Conservation (phyloP, 1,140 invertebrate species). For the Monochamus saltuarius region DNA sequence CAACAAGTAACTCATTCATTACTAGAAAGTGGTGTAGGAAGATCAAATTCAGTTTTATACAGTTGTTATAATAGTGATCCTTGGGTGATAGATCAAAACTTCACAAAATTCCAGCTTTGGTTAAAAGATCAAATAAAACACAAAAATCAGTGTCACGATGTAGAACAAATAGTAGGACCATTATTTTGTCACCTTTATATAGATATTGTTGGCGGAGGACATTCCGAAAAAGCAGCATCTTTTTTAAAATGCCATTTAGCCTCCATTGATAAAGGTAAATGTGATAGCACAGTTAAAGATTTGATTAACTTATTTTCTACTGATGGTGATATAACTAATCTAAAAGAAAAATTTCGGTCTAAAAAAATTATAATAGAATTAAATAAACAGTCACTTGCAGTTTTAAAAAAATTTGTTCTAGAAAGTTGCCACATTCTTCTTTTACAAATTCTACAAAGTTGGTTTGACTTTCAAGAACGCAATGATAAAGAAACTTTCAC, state of each 20-base stretch:
- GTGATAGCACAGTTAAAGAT: slow-evolving; percentile 40
- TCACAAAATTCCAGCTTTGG: slow-evolving; percentile 45
- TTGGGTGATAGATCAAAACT: slow-evolving; percentile 43
- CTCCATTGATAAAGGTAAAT: slow-evolving; percentile 39
- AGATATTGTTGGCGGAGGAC: slow-evolving; percentile 40
- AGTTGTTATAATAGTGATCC: slow-evolving; percentile 46
- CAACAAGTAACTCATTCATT: slow-evolving; percentile 22
- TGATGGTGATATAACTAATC: slow-evolving; percentile 22
- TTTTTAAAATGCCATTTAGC: slow-evolving; percentile 44
- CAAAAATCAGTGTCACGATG: slow-evolving; percentile 36
- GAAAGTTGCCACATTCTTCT: slow-evolving; percentile 44
- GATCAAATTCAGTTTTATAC: slow-evolving; percentile 44
- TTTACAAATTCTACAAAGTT: slow-evolving; percentile 45
- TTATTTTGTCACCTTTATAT: slow-evolving; percentile 49
- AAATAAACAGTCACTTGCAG: slow-evolving; percentile 33
- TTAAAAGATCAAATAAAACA: slow-evolving; percentile 39
- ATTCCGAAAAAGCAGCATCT: slow-evolving; percentile 36
- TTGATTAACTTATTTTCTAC: slow-evolving; percentile 26
- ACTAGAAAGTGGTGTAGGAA: slow-evolving; percentile 38
- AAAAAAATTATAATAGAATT: slow-evolving; percentile 43
- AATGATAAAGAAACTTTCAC: slow-evolving; percentile 24
- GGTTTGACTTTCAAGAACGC: slow-evolving; percentile 41
- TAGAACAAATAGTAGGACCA: slow-evolving; percentile 42
- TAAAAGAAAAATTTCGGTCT: slow-evolving; percentile 40
- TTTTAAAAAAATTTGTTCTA: slow-evolving; percentile 44